Evolutionary conservation across 2,113 vertebrate species (phyloP), one percentile per base, ranked within the genome.

Genomic region (Brachyhypopomus gauderio): DNA sequence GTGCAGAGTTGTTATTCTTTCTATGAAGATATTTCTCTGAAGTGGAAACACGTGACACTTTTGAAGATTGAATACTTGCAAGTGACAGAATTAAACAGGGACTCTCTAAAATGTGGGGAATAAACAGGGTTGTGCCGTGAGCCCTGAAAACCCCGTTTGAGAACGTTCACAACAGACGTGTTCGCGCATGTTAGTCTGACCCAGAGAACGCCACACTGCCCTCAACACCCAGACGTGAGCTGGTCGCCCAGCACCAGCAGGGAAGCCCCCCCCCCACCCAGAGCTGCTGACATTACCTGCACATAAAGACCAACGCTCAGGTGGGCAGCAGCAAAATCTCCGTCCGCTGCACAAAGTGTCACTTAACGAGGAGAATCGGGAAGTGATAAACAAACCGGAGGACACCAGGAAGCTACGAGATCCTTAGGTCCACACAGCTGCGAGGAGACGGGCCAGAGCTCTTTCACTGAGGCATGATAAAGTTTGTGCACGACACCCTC

Each of bases 401-500:
- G 27, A 30, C 62, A 67, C 8, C 64, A 20, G 64, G 17, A 7
- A 19, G 27, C n/a, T 27, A 67, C 3, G 64, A 20, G 16, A 3
- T 67, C 27, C 20, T 19, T 62, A 41, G 34, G 48, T 71, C 80
- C 22, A 72, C 22, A 41, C 45, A 60, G 80, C 25, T 17, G 62
- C 1, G 1, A 3, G 23, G 4, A 30, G 62, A 30, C 9, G 1
- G 45, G 45, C 5, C 25, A 64, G 25, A 64, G 62, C 62, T 62
- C 84, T 78, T 79, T 80, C 73, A 58, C 76, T 41, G 25, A 8
- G 22, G 17, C 25, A 16, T 30, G 62, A 12, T 64, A 16, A 64
- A 64, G 62, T 30, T 64, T 60, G 58, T 60, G 20, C n/a, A 22
- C 72, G 82, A 80, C 71, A 73, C 22, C 2, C 4, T 25, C n/a